phyloP scores from a whole-genome alignment of 1,140 invertebrate genomes.

The Saccostrea echinata region DNA sequence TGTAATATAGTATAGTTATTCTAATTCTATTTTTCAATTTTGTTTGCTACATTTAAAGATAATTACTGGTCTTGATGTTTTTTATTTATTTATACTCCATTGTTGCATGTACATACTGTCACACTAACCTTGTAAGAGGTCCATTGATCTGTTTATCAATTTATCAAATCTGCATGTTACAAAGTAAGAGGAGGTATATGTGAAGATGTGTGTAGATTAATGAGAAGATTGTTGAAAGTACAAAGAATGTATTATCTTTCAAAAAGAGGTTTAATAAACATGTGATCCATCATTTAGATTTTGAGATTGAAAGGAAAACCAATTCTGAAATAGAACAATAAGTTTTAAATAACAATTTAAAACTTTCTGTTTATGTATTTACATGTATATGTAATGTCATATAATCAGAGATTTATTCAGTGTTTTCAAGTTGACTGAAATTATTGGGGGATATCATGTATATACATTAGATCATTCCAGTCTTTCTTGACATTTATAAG shows the following conservation, averaged over 20 bases:
- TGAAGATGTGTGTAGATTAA: not conserved
- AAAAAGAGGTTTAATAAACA: too few relatives aligned
- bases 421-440: too few relatives aligned
- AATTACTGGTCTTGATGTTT: not conserved
- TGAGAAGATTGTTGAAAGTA: not conserved
- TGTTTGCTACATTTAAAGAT: not conserved
- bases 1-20: conserved; percentile 1
- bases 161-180: too few relatives aligned
- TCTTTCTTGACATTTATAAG: too few relatives aligned
- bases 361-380: not conserved
- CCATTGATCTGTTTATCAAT: not conserved
- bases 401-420: too few relatives aligned
- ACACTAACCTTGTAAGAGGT: not conserved
- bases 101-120: not conserved
- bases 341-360: too few relatives aligned
- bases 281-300: too few relatives aligned
- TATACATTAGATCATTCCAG: too few relatives aligned
- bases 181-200: not conserved
- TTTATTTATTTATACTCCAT: not conserved
- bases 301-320: too few relatives aligned
- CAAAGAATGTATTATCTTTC: not conserved
- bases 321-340: too few relatives aligned
- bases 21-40: not conserved
- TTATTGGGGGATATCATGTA: too few relatives aligned
- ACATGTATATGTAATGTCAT: not conserved